Base-by-base conservation (phyloP, 64 coral and sea anemone genomes). In the Dendrophyllia cribrosa region DNA sequence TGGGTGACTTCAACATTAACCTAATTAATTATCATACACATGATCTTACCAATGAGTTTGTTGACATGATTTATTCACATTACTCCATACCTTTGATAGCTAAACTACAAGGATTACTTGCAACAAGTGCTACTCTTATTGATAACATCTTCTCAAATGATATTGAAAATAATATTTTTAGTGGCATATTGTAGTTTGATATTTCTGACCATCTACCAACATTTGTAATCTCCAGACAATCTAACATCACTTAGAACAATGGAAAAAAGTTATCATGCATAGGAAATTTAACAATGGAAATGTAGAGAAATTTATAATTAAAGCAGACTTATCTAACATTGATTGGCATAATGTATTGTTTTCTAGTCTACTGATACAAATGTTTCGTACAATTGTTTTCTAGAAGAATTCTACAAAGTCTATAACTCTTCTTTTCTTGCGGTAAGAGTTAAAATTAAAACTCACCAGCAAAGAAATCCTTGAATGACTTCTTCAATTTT, bases 251-350 rank as follows among this genome's bases (percentile, higher is more conserved):
- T 9, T 58, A n/a, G 11, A 72, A 25, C 21, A 8, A 25, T 3
- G 20, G 19, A 2, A 72, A 72, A 72, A 72, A 9, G 10, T 72
- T 72, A 14, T 72, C 20, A 72, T 44, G 19, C 7, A 72, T 14
- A 16, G 4, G 43, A 72, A 72, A 9, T 72, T 72, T 72, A 72
- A n/a, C 9, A 72, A n/a, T 9, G 19, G 43, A 9, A 72, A 8
- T 72, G 9, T 72, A 25, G 20, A 72, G 21, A 72, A 72, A 72
- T 72, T 72, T n/a, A n/a, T n/a, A n/a, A n/a, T n/a, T 72, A 72
- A 72, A 20, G 17, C 11, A 5, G 70, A 22, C 9, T 72, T 72
- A 72, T 72, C 70, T 13, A 72, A 72, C 9, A 44, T 72, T 16
- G 43, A 72, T 19, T 72, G 70, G 11, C 19, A n/a, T n/a, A 72